A percentile compares a stretch with the other conserved stretches of the same genome.
Evolutionary conservation across 2,797 vertebrate genomes (phyloP).

Genomic region (Sebastes minor): DNA sequence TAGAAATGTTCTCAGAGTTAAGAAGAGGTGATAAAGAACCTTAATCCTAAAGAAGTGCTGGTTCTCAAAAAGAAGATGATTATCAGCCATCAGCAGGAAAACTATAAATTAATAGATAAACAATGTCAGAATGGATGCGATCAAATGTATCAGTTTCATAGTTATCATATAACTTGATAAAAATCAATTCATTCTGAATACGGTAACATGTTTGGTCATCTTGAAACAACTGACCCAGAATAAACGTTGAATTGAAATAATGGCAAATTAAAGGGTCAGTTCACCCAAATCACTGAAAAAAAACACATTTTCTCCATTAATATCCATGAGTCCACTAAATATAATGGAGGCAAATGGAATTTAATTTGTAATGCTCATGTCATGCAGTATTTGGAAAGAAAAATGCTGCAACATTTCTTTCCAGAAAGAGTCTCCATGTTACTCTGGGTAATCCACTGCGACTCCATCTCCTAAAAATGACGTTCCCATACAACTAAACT

Average conservation of each 20-base stretch:
- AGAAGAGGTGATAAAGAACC: background rate
- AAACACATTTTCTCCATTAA: background rate
- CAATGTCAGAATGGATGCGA: background rate
- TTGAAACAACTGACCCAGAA: background rate
- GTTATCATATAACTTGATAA: background rate
- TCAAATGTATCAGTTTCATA: background rate
- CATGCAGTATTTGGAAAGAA: background rate
- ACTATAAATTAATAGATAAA: background rate
- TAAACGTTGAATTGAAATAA: background rate
- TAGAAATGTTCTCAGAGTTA: background rate
- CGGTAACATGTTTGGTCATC: background rate
- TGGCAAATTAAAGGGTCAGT: background rate
- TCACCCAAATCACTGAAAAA: background rate
- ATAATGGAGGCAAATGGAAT: background rate
- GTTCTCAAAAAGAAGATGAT: background rate
- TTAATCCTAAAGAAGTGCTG: background rate
- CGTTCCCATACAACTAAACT: no score
- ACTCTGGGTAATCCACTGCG: background rate
- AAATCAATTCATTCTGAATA: background rate
- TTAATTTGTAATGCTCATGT: background rate
- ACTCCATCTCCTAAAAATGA: background rate
- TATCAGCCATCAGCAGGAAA: background rate
- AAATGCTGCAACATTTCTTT: background rate
- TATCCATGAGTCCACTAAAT: background rate
- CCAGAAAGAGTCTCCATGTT: no score